Evolutionary conservation across 2,888 invertebrate genomes (phyloP), one percentile per base, ranked within the genome.

Genomic region (Girardia tigrina): DNA sequence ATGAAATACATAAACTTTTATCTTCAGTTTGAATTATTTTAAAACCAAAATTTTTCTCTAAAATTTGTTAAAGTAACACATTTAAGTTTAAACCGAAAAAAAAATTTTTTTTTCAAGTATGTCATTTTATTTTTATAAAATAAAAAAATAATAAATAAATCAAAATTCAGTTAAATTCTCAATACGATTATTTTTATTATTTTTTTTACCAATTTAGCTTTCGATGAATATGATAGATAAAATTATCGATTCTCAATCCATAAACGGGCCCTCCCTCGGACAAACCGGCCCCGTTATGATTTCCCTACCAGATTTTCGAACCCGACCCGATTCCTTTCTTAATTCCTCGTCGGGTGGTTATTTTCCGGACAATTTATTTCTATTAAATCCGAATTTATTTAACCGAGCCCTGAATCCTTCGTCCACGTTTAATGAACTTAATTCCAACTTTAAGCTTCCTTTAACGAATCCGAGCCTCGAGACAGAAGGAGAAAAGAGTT

Each of bases 1-100:
- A 56, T 56, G n/a, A 56, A 56, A 56, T 56, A 56, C 56, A 56
- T 56, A 56, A 56, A 56, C 56, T 56, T 56, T 56, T 56, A 56
- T 56, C 56, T 56, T 56, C 56, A 56, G 56, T 56, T 56, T 56
- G 56, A 56, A 56, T 56, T 56, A 56, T 56, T 56, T 56, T 56
- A 56, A 56, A 56, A 56, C 4, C 56, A 4, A 56, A 56, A 56
- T 20, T 56, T 56, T 56, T 56, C 56, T 4, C n/a, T 20, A 56
- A 56, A 56, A 20, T 36, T 56, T 56, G 56, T 56, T 56, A 23
- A 56, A 56, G 56, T 56, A 56, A 56, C n/a, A 56, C n/a, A n/a
- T n/a, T n/a, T n/a, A n/a, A n/a, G n/a, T n/a, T n/a, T 8, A 56
- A 56, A 56, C 23, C 56, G n/a, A 56, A 36, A 36, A 36, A 36